These are phyloP conservation scores for Taenioides sp. DNA, from an alignment of 2,797 vertebrate species.

Conservation along the genomic window DNA sequence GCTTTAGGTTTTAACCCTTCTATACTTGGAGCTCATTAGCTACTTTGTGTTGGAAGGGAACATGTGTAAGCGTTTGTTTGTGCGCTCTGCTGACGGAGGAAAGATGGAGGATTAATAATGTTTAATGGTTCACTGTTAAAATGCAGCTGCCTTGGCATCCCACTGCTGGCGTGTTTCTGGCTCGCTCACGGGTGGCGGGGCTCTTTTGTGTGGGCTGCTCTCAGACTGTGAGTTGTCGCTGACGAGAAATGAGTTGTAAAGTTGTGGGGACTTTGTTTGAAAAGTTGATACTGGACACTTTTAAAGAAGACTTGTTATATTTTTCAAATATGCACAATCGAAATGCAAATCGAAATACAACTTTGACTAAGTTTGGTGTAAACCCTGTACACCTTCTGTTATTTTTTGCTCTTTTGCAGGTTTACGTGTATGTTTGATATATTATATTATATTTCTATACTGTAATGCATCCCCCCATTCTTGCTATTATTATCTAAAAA, in stretches of 20 bases:
- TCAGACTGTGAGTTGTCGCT: slow-evolving; percentile 41
- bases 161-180: slow-evolving; percentile 66
- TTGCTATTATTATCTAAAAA: no score
- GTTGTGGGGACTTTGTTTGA: background rate
- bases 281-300: background rate
- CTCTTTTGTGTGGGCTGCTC: slow-evolving; percentile 48
- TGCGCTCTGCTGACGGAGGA: slow-evolving; percentile 70
- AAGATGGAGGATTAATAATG: slow-evolving; percentile 77
- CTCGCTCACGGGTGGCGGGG: slow-evolving; percentile 63
- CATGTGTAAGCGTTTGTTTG: slow-evolving; percentile 76
- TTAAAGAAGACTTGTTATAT: background rate
- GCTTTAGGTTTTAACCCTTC: slow-evolving; percentile 35
- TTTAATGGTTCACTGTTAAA: slow-evolving; percentile 77
- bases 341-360: no score
- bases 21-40: slow-evolving; percentile 50
- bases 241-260: slow-evolving; percentile 16
- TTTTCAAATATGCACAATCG: background rate
- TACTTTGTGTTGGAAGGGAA: slow-evolving; percentile 62
- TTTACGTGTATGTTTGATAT: no score
- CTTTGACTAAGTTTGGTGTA: no score
- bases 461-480: no score
- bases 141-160: slow-evolving; percentile 73
- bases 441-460: no score
- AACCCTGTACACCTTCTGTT: no score
- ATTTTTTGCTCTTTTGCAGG: no score